A percentile compares a stretch with the other conserved stretches of the same genome.
Conservation (phyloP, 2,113 vertebrate genomes). For the cat (Felis catus) region F.catus_Fca126_mat1.0 CM031424.1:30608001-30608500, state of each 20-base stretch:
- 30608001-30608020: background rate
- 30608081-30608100: fast-evolving
- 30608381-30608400: background rate
- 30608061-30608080: fast-evolving
- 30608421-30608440: background rate
- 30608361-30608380: background rate
- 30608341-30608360: background rate
- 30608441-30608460: background rate
- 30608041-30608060: background rate
- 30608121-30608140: background rate
- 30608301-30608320: background rate
- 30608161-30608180: background rate
- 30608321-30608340: background rate
- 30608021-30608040: background rate
- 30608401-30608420: background rate
- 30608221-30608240: background rate
- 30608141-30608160: background rate
- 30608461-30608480: background rate
- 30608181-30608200: background rate
- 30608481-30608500: background rate
- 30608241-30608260: background rate
- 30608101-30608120: background rate
- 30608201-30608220: background rate
- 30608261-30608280: background rate
- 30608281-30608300: background rate